Conservation (phyloP, 2,113 vertebrate species). For the Natator depressus region DNA sequence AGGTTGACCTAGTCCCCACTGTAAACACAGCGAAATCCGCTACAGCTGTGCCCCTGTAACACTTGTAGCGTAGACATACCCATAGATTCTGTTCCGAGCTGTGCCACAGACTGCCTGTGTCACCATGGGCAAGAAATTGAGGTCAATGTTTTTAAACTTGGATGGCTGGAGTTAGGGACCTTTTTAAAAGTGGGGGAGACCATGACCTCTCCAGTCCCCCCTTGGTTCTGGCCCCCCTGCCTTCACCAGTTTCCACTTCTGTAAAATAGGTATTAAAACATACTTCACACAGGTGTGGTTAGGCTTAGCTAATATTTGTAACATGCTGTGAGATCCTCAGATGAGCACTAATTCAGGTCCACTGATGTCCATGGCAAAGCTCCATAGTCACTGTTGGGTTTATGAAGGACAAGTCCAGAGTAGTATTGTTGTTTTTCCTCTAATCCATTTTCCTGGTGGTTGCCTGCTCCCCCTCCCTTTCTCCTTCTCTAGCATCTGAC, state of each 20-base stretch:
- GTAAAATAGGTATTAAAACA: background rate
- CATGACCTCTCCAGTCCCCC: too few relatives aligned
- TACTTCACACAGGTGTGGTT: background rate
- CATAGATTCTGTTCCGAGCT: background rate
- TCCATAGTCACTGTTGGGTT: background rate
- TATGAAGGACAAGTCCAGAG: background rate
- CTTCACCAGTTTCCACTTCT: background rate
- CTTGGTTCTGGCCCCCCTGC: too few relatives aligned
- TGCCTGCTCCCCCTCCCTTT: background rate
- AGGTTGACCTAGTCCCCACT: background rate
- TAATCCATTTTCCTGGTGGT: accelerated
- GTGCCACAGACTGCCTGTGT: background rate
- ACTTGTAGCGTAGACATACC: background rate
- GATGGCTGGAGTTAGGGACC: background rate
- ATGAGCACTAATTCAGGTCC: background rate
- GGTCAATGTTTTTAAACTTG: background rate
- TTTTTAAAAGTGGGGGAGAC: too few relatives aligned
- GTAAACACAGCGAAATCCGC: background rate
- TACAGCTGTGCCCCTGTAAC: background rate
- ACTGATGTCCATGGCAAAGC: background rate
- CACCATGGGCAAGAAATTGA: background rate
- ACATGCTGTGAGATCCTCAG: background rate
- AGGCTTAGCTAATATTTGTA: background rate
- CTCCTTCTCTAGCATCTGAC: background rate
- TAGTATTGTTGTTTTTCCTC: accelerated